Evolutionary conservation across 2,888 invertebrate species (phyloP).

Genomic region (Parelbella ahira): DNA sequence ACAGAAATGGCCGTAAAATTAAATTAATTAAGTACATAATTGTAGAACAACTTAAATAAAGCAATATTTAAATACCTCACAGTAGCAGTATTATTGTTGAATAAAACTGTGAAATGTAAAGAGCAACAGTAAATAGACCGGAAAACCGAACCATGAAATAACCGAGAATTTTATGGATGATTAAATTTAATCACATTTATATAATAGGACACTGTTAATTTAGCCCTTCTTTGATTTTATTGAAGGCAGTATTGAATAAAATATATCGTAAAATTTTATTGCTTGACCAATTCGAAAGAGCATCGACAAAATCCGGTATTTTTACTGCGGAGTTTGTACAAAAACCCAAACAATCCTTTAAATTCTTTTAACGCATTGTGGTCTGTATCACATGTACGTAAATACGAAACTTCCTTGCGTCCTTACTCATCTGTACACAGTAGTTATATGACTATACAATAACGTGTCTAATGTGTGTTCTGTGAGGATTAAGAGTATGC

Average conservation of each 20-base stretch:
- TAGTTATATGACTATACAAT: slow-evolving; percentile 20
- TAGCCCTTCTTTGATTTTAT: slow-evolving; percentile 50
- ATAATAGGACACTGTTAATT: slow-evolving; percentile 38
- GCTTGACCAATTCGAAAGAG: slow-evolving; percentile 39
- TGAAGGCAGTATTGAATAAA: slow-evolving; percentile 49
- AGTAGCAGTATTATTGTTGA: no score
- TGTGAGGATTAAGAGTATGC: slow-evolving; percentile 51
- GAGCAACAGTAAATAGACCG: no score
- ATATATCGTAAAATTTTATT: slow-evolving; percentile 60
- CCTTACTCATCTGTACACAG: no score
- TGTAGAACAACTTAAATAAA: no score
- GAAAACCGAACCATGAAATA: slow-evolving; percentile 31
- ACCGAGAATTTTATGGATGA: slow-evolving; percentile 44
- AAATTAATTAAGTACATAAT: no score
- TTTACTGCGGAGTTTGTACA: slow-evolving; percentile 22
- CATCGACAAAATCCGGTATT: slow-evolving; percentile 34
- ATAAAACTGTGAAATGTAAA: no score
- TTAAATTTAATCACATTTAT: slow-evolving; percentile 51
- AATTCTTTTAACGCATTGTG: neutral
- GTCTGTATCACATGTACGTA: neutral
- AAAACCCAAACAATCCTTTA: neutral
- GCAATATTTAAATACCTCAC: no score
- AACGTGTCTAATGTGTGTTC: slow-evolving; percentile 48
- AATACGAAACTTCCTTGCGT: no score
- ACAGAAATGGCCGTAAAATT: no score